These are phyloP conservation scores for Psittacus erithacus DNA, from an alignment of 2,113 vertebrate species.

Conservation along the genomic window DNA sequence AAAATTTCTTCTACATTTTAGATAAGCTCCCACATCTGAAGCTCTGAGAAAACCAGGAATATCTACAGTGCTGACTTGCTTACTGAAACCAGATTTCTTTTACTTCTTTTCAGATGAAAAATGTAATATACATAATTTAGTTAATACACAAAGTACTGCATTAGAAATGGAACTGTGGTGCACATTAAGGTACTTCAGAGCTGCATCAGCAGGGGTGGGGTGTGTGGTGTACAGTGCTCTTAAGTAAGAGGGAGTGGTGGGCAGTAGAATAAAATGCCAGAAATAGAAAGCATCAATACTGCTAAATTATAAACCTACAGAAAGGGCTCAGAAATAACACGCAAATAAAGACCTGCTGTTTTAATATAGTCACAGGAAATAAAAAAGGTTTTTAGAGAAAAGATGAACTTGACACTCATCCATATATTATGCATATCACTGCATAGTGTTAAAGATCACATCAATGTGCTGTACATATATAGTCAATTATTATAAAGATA, in stretches of 20 bases:
- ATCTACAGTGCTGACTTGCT: neutral
- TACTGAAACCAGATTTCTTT: neutral
- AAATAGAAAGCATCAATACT: neutral
- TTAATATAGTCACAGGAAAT: neutral
- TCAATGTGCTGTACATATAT: no score
- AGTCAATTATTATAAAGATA: neutral
- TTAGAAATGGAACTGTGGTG: neutral
- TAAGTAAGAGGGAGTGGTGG: neutral
- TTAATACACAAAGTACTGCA: neutral
- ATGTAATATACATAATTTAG: neutral
- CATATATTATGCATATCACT: neutral
- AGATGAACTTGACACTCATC: neutral
- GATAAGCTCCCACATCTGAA: neutral
- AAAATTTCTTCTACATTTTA: neutral
- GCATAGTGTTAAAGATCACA: neutral
- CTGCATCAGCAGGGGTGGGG: fast-evolving
- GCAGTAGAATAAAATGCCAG: neutral
- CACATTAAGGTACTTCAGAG: neutral
- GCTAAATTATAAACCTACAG: neutral
- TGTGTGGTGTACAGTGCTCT: neutral
- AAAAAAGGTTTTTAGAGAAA: neutral
- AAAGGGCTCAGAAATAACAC: neutral
- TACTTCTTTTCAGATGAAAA: neutral
- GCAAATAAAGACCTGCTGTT: neutral
- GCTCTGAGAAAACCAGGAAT: neutral